phyloP scores from a whole-genome alignment of 1,140 invertebrate species.

The Ooceraea biroi region DNA sequence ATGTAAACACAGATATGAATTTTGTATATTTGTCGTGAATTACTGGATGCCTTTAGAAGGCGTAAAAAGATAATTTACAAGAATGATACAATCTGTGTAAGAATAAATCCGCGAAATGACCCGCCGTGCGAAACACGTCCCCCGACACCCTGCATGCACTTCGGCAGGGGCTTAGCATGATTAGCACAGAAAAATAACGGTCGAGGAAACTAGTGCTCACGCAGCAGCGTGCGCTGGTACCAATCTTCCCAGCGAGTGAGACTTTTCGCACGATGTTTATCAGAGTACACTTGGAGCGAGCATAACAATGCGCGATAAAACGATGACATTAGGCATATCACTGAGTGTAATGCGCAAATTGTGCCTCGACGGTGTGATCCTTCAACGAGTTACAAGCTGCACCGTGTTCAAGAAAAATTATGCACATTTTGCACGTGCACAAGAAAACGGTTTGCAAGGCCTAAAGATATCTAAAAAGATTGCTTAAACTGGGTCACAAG shows the following conservation, averaged over 20 bases:
- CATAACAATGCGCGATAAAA: constrained; percentile 24
- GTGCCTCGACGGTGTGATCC: background rate
- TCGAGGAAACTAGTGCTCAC: constrained; percentile 26
- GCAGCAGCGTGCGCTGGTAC: background rate
- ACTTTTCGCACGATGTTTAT: constrained; percentile 47
- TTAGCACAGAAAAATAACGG: constrained; percentile 50
- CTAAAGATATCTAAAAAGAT: background rate
- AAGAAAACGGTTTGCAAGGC: no score
- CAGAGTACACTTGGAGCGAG: background rate
- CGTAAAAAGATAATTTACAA: background rate
- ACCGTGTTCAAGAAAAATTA: no score
- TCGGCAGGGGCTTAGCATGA: background rate
- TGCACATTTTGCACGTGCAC: no score
- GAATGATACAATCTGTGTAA: no score
- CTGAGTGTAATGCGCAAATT: background rate
- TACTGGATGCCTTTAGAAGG: background rate
- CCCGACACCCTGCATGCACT: background rate
- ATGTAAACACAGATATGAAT: background rate
- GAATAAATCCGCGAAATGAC: background rate
- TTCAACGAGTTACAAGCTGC: background rate
- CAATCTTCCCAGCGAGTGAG: background rate
- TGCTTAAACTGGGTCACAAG: no score
- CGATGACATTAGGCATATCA: background rate
- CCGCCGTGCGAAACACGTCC: constrained; percentile 14
- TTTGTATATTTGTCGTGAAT: background rate